phyloP scores from a whole-genome alignment of 2,888 invertebrate genomes.

The Strigamia maritima region DNA sequence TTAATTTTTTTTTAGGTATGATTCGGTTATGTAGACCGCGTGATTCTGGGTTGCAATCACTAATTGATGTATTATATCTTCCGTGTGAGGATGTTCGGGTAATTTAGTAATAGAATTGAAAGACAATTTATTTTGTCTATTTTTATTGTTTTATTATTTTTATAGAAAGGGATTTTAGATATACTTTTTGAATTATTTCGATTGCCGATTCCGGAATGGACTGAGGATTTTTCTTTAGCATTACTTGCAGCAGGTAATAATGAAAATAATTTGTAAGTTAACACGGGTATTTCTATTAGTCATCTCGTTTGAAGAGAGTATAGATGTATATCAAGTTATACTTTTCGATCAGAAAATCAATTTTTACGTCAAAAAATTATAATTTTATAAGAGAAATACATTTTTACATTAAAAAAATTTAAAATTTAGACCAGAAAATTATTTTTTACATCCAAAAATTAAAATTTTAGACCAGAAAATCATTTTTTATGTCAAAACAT shows the following conservation, averaged over 20 bases:
- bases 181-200: slow-evolving; percentile 85
- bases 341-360: too few species aligned
- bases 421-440: too few species aligned
- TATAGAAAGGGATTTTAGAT: slow-evolving; percentile 85
- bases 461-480: too few species aligned
- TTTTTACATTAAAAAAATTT: not conserved
- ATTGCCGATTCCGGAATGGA: slow-evolving; percentile 82
- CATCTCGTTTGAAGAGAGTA: not conserved
- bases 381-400: too few species aligned
- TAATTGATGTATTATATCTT: slow-evolving; percentile 64
- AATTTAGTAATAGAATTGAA: slow-evolving; percentile 53
- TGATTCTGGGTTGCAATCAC: slow-evolving; percentile 52
- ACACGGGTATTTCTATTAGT: not conserved
- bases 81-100: slow-evolving; percentile 86
- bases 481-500: not conserved
- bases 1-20: slow-evolving; percentile 46
- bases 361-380: too few species aligned
- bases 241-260: slow-evolving; percentile 66
- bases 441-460: too few species aligned
- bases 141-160: slow-evolving; percentile 43
- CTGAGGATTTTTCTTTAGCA: slow-evolving; percentile 85
- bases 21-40: slow-evolving; percentile 52
- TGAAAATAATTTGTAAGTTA: not conserved
- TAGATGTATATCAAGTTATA: too few species aligned
- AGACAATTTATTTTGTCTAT: not conserved